These are phyloP conservation scores for Lamellibrachia satsuma DNA, from an alignment of 2,888 invertebrate genomes.

Conservation along the genomic window DNA sequence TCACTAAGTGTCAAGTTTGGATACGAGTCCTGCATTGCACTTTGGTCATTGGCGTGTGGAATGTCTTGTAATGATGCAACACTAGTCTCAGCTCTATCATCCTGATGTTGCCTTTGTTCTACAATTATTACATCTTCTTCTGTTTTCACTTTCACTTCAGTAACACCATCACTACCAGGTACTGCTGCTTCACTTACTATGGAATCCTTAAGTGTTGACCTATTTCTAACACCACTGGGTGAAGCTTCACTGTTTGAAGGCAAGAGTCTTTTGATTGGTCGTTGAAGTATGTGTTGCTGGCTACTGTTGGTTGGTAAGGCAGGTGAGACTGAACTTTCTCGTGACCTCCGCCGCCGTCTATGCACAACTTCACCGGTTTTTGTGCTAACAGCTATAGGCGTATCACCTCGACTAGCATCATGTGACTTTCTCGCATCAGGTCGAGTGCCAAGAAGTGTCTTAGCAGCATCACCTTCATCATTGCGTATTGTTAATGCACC, in stretches of 20 bases:
- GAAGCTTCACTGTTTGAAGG: neutral
- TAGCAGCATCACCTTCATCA: constrained; percentile 3
- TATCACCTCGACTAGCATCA: constrained; percentile 2
- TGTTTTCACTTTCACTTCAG: neutral
- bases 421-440: constrained; percentile 3
- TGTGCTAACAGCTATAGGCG: neutral
- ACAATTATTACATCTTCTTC: constrained; percentile 3
- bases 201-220: constrained; percentile 10
- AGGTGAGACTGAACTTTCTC: neutral
- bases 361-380: neutral
- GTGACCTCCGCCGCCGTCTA: constrained; percentile 3
- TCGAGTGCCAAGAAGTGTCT: neutral
- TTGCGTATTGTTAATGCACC: neutral
- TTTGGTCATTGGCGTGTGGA: neutral
- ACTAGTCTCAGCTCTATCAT: neutral
- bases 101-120: neutral
- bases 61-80: neutral
- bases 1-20: neutral
- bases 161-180: neutral
- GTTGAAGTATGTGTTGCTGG: neutral
- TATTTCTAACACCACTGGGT: neutral
- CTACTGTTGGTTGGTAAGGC: neutral
- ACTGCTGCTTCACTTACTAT: neutral
- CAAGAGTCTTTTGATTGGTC: neutral
- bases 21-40: neutral